phyloP scores from a whole-genome alignment of 2,113 vertebrate genomes.

The Connochaetes taurinus region DNA sequence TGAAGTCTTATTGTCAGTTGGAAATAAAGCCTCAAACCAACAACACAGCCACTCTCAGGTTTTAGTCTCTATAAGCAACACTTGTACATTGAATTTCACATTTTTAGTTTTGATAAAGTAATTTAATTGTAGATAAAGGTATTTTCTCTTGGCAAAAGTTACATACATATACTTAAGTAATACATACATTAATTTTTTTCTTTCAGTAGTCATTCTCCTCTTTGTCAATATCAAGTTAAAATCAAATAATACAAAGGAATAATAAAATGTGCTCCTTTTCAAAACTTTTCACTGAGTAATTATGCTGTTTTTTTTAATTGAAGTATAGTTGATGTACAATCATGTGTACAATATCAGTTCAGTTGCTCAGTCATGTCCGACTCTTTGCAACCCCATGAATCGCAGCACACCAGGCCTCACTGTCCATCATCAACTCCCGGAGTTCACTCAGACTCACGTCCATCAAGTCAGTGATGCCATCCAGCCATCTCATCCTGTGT shows the following conservation, averaged over 20 bases:
- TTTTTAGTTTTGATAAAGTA: not conserved
- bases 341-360: not conserved
- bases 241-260: not conserved
- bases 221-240: not conserved
- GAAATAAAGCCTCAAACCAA: not conserved
- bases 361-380: too few species aligned
- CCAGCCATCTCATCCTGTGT: too few species aligned
- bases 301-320: not conserved
- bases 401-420: too few species aligned
- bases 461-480: too few species aligned
- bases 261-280: not conserved
- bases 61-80: not conserved
- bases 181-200: not conserved
- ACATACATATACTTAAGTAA: not conserved
- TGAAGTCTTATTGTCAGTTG: not conserved
- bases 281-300: not conserved
- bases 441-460: too few species aligned
- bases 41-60: not conserved
- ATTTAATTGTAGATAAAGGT: not conserved
- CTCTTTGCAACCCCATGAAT: too few species aligned
- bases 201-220: not conserved
- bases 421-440: too few species aligned
- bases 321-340: not conserved
- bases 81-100: not conserved
- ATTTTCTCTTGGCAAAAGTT: not conserved